These are phyloP conservation scores for Hydractinia symbiolongicarpus DNA, from an alignment of 30 jellyfish, hydroid and myxozoan genomes.

Conservation along the genomic window DNA sequence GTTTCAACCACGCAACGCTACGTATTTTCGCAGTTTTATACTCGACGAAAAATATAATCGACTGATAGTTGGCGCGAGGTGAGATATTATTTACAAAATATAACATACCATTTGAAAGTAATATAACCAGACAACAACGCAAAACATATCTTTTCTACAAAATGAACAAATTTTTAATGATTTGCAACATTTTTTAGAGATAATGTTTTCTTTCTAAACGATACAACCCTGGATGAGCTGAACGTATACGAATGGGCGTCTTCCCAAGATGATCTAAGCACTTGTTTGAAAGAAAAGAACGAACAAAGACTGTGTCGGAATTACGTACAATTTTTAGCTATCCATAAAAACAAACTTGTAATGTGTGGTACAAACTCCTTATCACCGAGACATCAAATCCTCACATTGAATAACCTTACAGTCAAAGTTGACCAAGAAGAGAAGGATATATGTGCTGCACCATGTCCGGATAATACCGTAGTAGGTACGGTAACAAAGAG, in stretches of 20 bases:
- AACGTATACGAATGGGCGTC: not conserved
- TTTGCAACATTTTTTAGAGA: not conserved
- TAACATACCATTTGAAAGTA: not conserved
- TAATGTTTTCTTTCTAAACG: not conserved
- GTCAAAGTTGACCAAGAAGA: not conserved
- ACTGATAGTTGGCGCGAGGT: conserved; percentile 6
- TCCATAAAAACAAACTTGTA: conserved; percentile 7
- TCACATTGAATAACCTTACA: not conserved
- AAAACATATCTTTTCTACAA: no score
- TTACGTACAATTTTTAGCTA: not conserved
- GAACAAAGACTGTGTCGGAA: not conserved
- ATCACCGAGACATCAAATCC: not conserved
- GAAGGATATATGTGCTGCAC: conserved; percentile 5
- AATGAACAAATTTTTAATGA: no score
- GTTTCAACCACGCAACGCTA: not conserved
- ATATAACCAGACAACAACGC: no score
- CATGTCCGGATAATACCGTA: conserved; percentile 6
- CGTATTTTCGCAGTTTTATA: not conserved
- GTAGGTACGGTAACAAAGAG: not conserved
- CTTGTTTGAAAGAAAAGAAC: not conserved
- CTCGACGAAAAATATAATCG: not conserved
- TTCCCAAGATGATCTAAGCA: not conserved
- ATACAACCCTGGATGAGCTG: conserved; percentile 10
- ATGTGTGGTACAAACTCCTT: conserved; percentile 5
- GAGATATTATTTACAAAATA: not conserved